Conservation (phyloP, 2,888 invertebrate genomes). For the Xylota sylvarum region DNA sequence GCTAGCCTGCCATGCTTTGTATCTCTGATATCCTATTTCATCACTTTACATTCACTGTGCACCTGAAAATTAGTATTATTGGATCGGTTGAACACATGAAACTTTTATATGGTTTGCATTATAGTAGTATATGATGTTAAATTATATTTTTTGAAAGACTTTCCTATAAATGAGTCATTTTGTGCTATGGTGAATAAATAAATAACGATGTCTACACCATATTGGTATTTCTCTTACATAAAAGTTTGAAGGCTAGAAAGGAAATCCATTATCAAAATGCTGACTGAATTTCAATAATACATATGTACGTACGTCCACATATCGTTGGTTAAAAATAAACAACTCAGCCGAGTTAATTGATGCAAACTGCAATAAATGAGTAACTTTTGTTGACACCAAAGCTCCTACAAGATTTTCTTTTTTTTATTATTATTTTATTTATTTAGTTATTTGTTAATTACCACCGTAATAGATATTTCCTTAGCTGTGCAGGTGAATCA, state of each 20-base stretch:
- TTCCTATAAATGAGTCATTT: slow-evolving; percentile 39
- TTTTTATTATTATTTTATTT: slow-evolving; percentile 7
- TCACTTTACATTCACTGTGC: background rate
- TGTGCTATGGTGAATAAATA: slow-evolving; percentile 17
- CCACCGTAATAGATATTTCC: slow-evolving; percentile 13
- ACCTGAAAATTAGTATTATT: background rate
- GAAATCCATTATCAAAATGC: slow-evolving; percentile 49
- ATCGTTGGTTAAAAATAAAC: slow-evolving; percentile 18
- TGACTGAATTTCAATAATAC: slow-evolving; percentile 52
- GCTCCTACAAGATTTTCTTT: background rate
- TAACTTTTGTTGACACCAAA: slow-evolving; percentile 39
- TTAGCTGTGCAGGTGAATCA: slow-evolving; percentile 52
- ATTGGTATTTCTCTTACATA: slow-evolving; percentile 28
- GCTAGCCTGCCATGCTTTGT: background rate
- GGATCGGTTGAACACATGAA: background rate
- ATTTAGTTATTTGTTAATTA: slow-evolving; percentile 23
- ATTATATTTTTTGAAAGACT: background rate
- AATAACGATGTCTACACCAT: slow-evolving; percentile 27
- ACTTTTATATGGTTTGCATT: no score
- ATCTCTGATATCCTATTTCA: background rate
- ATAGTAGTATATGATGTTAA: background rate
- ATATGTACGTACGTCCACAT: background rate
- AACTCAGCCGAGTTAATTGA: slow-evolving; percentile 10
- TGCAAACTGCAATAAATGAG: slow-evolving; percentile 51
- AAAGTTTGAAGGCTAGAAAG: slow-evolving; percentile 23